Evolutionary conservation across 2,113 vertebrate species (phyloP), one percentile per base, ranked within the genome.

Genomic region (Periophthalmodon schlosseri): DNA sequence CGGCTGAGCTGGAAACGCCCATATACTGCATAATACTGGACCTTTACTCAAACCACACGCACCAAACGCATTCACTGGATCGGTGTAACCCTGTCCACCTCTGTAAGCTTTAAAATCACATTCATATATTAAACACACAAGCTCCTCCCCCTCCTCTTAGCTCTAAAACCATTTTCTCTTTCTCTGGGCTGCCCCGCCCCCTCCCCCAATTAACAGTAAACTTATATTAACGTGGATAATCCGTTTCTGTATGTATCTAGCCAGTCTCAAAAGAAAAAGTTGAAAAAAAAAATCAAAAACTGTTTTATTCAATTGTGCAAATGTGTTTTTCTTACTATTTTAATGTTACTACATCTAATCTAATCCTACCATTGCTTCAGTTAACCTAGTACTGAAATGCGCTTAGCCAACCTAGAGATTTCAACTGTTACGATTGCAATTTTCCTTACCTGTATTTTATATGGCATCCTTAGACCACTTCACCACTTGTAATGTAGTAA

Each of bases 401-500:
- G 91, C 93, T 93, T 94, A 94, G 93, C 91, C 88, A 88, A 91
- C 89, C 84, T 94, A 94, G 92, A 93, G 90, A 91, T 93, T 92
- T 94, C 85, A 92, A 92, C 88, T 93, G 93, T 94, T 93, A 92
- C 81, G 79, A 94, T 93, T 81, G 89, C 90, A 76, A 90, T 88
- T 93, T 93, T 93, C 91, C 91, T 92, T 92, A 91, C 88, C 90
- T 92, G 88, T 94, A 92, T 91, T 92, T 91, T 91, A 87, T 90
- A 89, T 93, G 89, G 87, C 91, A 91, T 93, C 92, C 92, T 93
- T 92, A 92, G 87, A 92, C 89, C 92, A 91, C 91, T 89, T 94
- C 88, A 92, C 91, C 89, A 78, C 93, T 90, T 89, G 86, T 89
- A 88, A 88, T 91, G 84, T 92, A 81, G 57, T 60, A 60, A 28